A percentile compares a stretch with the other conserved stretches of the same genome.
These are phyloP conservation scores for Sprattus sprattus DNA, from an alignment of 2,113 vertebrate genomes.

Conservation along the genomic window DNA sequence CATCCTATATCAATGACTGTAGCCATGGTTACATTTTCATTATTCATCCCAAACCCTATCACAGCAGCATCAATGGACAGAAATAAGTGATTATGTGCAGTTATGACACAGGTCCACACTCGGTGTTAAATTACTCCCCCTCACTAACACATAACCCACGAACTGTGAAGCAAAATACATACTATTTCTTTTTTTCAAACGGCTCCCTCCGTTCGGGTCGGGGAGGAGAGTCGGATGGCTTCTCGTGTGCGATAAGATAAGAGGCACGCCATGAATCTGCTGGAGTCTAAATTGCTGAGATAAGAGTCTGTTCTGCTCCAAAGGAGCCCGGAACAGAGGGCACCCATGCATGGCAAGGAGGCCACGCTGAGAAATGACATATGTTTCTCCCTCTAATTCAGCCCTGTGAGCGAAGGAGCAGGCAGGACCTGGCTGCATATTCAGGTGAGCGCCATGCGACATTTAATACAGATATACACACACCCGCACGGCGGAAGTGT, in stretches of 20 bases:
- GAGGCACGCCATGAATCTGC: constrained; percentile 11
- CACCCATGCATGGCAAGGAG: not conserved
- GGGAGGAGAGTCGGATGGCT: not conserved
- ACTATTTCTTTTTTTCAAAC: not conserved
- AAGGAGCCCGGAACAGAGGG: not conserved
- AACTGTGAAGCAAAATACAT: not conserved
- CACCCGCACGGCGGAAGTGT: too few species aligned
- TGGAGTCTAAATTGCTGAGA: constrained; percentile 5
- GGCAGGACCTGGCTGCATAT: too few species aligned
- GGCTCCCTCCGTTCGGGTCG: not conserved
- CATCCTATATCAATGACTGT: not conserved
- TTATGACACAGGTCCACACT: constrained; percentile 8
- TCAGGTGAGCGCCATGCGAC: too few species aligned
- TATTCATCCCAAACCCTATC: not conserved
- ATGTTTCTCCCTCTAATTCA: constrained; percentile 7
- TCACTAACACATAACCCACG: not conserved
- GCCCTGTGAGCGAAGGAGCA: not conserved
- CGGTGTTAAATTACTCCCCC: not conserved
- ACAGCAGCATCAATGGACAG: constrained; percentile 7
- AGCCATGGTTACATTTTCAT: constrained; percentile 11
- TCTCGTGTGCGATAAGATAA: not conserved
- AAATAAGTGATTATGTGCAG: not conserved
- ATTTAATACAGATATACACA: not conserved
- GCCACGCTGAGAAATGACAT: not conserved
- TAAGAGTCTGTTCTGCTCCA: not conserved